Evolutionary conservation across 2,797 vertebrate genomes (phyloP).

Genomic region (Parauchenoglanis ngamensis): DNA sequence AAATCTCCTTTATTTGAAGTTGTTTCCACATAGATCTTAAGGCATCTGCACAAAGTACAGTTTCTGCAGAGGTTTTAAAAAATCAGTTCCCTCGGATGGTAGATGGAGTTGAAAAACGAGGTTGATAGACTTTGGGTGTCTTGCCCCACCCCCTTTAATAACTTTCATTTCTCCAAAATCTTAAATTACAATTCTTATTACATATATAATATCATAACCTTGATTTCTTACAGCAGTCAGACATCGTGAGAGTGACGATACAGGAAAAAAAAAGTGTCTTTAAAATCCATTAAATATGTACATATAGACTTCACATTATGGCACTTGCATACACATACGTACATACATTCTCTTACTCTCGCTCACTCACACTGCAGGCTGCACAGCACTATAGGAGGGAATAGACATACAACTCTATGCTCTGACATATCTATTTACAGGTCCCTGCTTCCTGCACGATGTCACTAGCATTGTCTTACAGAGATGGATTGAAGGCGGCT

Average conservation of each 20-base stretch:
- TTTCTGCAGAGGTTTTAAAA: conserved; percentile 74
- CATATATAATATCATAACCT: conserved; percentile 63
- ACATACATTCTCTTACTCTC: conserved; percentile 59
- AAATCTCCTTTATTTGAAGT: conserved; percentile 76
- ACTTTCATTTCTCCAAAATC: conserved; percentile 61
- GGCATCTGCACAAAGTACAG: conserved; percentile 76
- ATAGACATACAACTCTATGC: conserved; percentile 70
- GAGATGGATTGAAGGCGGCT: conserved; percentile 54
- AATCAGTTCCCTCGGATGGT: conserved; percentile 69
- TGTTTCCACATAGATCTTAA: conserved; percentile 75
- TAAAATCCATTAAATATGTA: conserved; percentile 88
- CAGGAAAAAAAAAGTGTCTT: conserved; percentile 74
- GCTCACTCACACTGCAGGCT: conserved; percentile 74
- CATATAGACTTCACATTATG: conserved; percentile 78
- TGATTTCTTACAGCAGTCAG: conserved; percentile 80
- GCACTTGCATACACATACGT: conserved; percentile 75
- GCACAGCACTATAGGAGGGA: conserved; percentile 79
- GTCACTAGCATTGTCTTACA: conserved; percentile 68
- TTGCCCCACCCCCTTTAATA: conserved; percentile 18
- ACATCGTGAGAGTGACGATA: conserved; percentile 76
- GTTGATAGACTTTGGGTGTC: conserved; percentile 61
- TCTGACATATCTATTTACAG: conserved; percentile 78
- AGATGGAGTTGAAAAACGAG: conserved; percentile 62
- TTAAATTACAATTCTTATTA: conserved; percentile 70
- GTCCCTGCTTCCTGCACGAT: conserved; percentile 75